Evolutionary conservation across 2,113 vertebrate genomes (phyloP).

Genomic region (Daubentonia madagascariensis): DNA sequence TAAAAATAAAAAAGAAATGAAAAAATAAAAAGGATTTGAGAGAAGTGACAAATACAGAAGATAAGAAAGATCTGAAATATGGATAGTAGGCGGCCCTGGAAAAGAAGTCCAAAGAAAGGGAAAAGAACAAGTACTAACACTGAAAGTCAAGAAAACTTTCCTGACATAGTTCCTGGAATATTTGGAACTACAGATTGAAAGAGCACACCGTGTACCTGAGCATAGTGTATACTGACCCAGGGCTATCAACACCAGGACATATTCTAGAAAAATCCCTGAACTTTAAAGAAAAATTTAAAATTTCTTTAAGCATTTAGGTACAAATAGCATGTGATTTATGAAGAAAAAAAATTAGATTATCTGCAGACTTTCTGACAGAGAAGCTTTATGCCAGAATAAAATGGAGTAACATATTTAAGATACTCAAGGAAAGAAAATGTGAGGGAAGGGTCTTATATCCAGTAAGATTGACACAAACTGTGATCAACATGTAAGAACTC

Average conservation of each 20-base stretch:
- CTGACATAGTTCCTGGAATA: neutral
- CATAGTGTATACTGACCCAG: neutral
- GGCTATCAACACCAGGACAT: neutral
- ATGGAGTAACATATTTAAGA: neutral
- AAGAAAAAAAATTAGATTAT: slow-evolving; percentile 39
- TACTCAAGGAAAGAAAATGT: neutral
- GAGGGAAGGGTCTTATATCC: neutral
- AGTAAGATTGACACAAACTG: neutral
- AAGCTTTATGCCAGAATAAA: neutral
- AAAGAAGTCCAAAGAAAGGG: neutral
- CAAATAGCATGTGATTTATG: neutral
- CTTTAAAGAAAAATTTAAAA: slow-evolving; percentile 7
- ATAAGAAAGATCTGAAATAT: neutral
- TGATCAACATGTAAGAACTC: neutral
- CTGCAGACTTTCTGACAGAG: neutral
- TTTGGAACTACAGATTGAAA: neutral
- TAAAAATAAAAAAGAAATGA: neutral
- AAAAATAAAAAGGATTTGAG: neutral
- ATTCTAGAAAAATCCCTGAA: neutral
- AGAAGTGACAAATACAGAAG: neutral
- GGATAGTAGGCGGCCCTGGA: neutral
- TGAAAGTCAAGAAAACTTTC: neutral
- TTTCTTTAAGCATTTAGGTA: neutral
- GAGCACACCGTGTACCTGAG: neutral
- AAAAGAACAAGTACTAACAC: neutral